Evolutionary conservation across 1,140 invertebrate genomes (phyloP), one percentile per base, ranked within the genome.

Genomic region (Watersipora subatra): DNA sequence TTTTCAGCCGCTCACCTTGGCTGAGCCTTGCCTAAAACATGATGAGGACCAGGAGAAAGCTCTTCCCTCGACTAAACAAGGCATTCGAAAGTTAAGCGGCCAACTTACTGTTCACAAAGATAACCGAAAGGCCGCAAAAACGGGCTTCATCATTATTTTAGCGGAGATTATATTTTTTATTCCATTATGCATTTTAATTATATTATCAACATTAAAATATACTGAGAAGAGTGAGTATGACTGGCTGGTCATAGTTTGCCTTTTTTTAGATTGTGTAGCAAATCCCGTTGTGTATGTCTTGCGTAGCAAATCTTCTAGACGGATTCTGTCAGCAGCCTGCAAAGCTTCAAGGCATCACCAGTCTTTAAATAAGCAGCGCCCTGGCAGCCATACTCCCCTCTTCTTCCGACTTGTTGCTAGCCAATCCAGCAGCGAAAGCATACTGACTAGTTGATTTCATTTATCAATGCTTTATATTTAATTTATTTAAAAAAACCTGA

Each of bases 281-380:
- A 59, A 59, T 59, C 58, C 58, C 17, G 17, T 59, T 22, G 22
- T 59, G 7, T 59, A 59, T 59, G 58, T 59, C 7, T 22, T 59
- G 58, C 7, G 58, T 12, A 59, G 22, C 58, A 59, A 59, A 22
- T 46, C 34, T 46, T 12, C 34, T n/a, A 46, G 34, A 7, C 7
- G 7, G 7, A 12, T 46, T 7, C 7, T 46, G 59, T 25, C n/a
- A 46, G 28, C 64, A 59, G 17, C 62, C n/a, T n/a, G n/a, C n/a
- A n/a, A n/a, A n/a, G n/a, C n/a, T n/a, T n/a, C n/a, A n/a, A n/a
- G n/a, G n/a, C n/a, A n/a, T n/a, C 28, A n/a, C 19, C 28, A 46
- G 20, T 29, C 57, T 2, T 12, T 12, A n/a, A 46, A 7, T 46
- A 46, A 12, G n/a, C 34, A 46, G n/a, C 7, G 7, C n/a, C 34